Evolutionary conservation across 2,113 vertebrate species (phyloP), one percentile per base, ranked within the genome.

Genomic region (Cottus gobio): DNA sequence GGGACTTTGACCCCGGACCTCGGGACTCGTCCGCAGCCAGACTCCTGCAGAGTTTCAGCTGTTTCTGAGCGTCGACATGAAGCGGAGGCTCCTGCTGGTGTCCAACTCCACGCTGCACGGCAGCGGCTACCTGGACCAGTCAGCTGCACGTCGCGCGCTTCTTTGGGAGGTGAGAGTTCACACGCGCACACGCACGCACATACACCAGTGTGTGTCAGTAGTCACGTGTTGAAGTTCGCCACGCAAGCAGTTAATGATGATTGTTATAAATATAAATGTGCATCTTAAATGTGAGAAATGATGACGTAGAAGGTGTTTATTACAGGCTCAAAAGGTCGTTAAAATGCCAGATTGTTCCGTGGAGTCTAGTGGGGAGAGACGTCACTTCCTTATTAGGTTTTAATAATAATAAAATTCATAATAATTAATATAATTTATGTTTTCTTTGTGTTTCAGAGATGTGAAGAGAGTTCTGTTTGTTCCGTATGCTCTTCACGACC

Each of bases 31-130:
- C 22, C 1, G 13, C 44, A 34, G 15, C 20, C 8, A 2, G 2
- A 69, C 12, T 1, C 10, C 7, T 0, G 20, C 61, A 18, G n/a
- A 24, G 2, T 26, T 24, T 13, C 10, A 13, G 9, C 5, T 1
- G 6, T 15, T 2, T 66, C 15, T 75, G 39, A 44, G 42, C 12
- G 15, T 18, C 46, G 46, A 1, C 7, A 50, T 91, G 93, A 92
- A 89, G 42, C 84, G 93, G 79, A 94, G 93, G 12, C 93, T 96
- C 7, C 91, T 97, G 79, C 89, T 96, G 52, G 93, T 96, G 65
- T 97, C 96, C 48, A 97, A 96, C 91, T 97, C 96, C 54, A 96
- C 95, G 0, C 88, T 96, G 75, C 91, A 96, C 76, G 96, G 96
- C 65, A 87, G 94, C 36, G 93, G 95, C 0, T 97, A 97, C 91